These are phyloP conservation scores for Stenolophus ochropezus DNA, from an alignment of 2,888 invertebrate species.

Conservation along the genomic window DNA sequence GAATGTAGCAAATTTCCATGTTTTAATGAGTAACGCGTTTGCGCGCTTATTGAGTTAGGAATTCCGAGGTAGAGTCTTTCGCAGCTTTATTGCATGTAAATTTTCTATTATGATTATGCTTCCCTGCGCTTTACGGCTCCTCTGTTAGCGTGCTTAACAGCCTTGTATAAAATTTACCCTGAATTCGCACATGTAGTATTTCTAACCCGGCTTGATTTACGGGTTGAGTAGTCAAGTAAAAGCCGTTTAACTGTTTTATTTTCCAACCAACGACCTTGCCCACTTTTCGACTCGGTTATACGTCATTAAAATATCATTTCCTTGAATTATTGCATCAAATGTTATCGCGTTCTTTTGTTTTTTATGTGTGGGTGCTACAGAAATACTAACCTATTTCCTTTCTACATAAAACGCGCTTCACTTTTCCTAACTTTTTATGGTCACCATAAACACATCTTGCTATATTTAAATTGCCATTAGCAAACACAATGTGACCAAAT, in stretches of 20 bases:
- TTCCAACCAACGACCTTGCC: slow-evolving; percentile 35
- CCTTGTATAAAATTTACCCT: slow-evolving; percentile 46
- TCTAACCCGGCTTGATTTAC: slow-evolving; percentile 43
- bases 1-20: slow-evolving; percentile 48
- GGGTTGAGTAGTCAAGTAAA: slow-evolving; percentile 37
- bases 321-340: slow-evolving; percentile 30
- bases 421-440: slow-evolving; percentile 19
- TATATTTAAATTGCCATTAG: neutral
- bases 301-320: slow-evolving; percentile 38
- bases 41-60: slow-evolving; percentile 39
- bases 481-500: too few species aligned
- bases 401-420: neutral
- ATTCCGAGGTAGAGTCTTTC: slow-evolving; percentile 37
- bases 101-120: slow-evolving; percentile 51
- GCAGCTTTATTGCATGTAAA: slow-evolving; percentile 46
- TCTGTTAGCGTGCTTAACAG: slow-evolving; percentile 44
- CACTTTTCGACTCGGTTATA: slow-evolving; percentile 32
- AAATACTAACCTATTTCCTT: slow-evolving; percentile 19
- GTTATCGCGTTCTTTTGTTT: slow-evolving; percentile 29
- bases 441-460: neutral
- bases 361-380: slow-evolving; percentile 28
- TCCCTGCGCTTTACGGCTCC: slow-evolving; percentile 26
- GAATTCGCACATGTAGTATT: slow-evolving; percentile 52
- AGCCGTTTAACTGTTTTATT: slow-evolving; percentile 45
- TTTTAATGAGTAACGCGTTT: slow-evolving; percentile 46